phyloP scores from a whole-genome alignment of 1,140 invertebrate genomes.

The Oncopodura yosiiana region DNA sequence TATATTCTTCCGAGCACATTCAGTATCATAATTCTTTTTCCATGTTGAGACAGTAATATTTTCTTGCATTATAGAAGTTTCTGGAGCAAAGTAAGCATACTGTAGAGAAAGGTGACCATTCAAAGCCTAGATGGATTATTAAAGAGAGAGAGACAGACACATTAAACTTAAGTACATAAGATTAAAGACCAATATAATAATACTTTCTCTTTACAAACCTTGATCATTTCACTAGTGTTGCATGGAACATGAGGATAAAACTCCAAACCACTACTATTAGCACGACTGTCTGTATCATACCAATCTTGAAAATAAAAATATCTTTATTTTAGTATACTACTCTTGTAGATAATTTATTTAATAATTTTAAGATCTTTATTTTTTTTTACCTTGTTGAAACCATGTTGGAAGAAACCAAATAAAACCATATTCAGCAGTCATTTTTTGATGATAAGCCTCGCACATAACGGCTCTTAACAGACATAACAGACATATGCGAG shows the following conservation, averaged over 20 bases:
- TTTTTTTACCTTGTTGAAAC: no score
- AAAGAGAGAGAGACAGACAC: constrained; percentile 12
- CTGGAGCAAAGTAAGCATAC: constrained; percentile 55
- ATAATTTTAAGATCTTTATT: no score
- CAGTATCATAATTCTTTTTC: constrained; percentile 44
- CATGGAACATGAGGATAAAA: constrained; percentile 53
- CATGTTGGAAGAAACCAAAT: constrained; percentile 74
- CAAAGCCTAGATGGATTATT: constrained; percentile 56
- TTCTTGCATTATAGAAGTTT: constrained; percentile 54
- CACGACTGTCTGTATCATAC: constrained; percentile 55
- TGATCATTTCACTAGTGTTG: constrained; percentile 50
- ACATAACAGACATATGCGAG: no score
- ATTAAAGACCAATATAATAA: background rate
- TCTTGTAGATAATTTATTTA: no score
- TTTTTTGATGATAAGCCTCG: constrained; percentile 57
- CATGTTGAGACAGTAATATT: constrained; percentile 51
- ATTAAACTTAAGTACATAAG: background rate
- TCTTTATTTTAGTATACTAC: background rate
- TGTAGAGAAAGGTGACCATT: constrained; percentile 64
- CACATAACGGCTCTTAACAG: constrained; percentile 32
- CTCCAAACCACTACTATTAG: constrained; percentile 41
- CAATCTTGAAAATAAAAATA: constrained; percentile 45
- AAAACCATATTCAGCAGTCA: constrained; percentile 46
- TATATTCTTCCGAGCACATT: constrained; percentile 31
- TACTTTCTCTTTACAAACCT: constrained; percentile 13